Evolutionary conservation across 2,888 invertebrate species (phyloP).

Genomic region (Seladonia tumulorum): DNA sequence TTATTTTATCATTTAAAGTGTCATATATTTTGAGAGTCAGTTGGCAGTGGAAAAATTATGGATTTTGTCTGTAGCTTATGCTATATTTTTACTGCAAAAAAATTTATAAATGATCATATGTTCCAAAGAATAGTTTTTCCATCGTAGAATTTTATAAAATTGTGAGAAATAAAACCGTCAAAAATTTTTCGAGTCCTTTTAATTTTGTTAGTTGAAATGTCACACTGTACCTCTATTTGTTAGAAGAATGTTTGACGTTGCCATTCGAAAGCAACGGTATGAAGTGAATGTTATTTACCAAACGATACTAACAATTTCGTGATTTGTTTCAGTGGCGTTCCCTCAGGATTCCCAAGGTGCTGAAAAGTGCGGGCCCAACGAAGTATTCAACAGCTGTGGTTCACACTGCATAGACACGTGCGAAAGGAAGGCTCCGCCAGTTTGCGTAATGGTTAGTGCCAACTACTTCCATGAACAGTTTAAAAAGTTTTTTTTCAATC

Average conservation of each 20-base stretch:
- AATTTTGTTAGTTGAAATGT: no score
- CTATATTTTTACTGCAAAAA: not conserved
- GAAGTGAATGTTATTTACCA: not conserved
- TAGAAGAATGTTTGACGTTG: not conserved
- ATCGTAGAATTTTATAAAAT: not conserved
- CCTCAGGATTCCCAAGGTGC: not conserved
- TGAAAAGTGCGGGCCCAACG: slow-evolving; percentile 53
- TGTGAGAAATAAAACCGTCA: not conserved
- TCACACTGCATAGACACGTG: slow-evolving; percentile 47
- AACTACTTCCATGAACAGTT: not conserved
- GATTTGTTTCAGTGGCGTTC: slow-evolving; percentile 36
- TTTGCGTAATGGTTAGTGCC: slow-evolving; percentile 56
- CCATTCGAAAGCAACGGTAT: not conserved
- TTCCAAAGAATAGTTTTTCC: not conserved
- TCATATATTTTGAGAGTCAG: not conserved
- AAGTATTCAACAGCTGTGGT: slow-evolving; percentile 49
- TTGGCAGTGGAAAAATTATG: no score
- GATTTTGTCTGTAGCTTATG: no score
- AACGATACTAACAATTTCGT: not conserved
- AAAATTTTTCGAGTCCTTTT: not conserved
- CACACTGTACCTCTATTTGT: no score
- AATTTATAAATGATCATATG: not conserved
- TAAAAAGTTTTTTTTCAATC: not conserved
- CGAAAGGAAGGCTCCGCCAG: not conserved
- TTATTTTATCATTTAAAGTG: not conserved